phyloP scores from a whole-genome alignment of 2,888 invertebrate genomes.

The Drosophila flavopinicola region DNA sequence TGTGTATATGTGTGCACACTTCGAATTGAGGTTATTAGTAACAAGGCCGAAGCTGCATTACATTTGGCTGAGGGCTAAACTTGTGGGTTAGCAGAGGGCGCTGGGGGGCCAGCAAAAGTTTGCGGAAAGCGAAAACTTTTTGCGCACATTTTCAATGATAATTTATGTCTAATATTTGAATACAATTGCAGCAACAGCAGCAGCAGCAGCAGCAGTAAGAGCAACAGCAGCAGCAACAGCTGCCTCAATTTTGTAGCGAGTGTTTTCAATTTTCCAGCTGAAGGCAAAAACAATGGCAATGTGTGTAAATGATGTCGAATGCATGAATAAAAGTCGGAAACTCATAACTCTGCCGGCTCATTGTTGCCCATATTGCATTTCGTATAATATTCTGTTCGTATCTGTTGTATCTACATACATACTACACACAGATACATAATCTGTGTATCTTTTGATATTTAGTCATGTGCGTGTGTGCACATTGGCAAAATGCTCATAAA shows the following conservation, averaged over 20 bases:
- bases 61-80: conserved; percentile 26
- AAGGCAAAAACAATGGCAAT: conserved; percentile 50
- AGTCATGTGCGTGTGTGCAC: conserved; percentile 31
- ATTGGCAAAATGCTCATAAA: conserved; percentile 47
- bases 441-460: conserved; percentile 11
- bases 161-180: conserved; percentile 76
- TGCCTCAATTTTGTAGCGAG: conserved; percentile 38
- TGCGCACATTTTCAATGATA: conserved; percentile 69
- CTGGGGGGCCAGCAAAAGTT: conserved; percentile 36
- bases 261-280: conserved; percentile 30
- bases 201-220: conserved; percentile 27
- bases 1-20: conserved; percentile 37
- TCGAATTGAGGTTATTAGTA: conserved; percentile 79
- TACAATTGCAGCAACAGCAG: conserved; percentile 61
- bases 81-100: conserved; percentile 1
- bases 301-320: conserved; percentile 63
- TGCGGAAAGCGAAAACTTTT: conserved; percentile 66
- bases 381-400: conserved; percentile 5
- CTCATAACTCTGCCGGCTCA: conserved; percentile 54
- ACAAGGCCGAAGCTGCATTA: conserved; percentile 70
- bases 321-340: conserved; percentile 57
- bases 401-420: neutral
- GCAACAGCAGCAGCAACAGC: conserved; percentile 36
- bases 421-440: too few relatives aligned
- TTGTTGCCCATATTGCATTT: conserved; percentile 40